Base-by-base conservation (phyloP, 64 coral and sea anemone genomes). In the Anthopleura sola region DNA sequence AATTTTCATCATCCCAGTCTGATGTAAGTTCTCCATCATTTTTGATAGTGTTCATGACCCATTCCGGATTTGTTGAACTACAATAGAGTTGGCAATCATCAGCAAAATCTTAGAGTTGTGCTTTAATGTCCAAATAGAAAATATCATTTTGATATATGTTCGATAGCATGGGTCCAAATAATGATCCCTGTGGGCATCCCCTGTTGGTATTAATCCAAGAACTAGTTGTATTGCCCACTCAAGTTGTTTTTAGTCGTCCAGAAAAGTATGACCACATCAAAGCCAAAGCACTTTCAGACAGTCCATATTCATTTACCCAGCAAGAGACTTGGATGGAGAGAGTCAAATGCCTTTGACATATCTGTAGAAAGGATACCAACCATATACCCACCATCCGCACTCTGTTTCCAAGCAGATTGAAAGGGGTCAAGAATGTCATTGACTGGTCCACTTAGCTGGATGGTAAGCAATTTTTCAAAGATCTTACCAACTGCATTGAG, bases 111-210 rank as follows among this genome's bases (percentile, higher is more conserved):
- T 69, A 86, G 33, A 91, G 75, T 66, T 91, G 48, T 19, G 29
- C 55, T 40, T 80, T 85, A 8, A 34, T 46, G 31, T 37, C 71
- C 29, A 38, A 21, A 80, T 90, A 90, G 49, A 64, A 85, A 29
- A 90, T n/a, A 64, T 85, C 88, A 80, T 90, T 90, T 60, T 90
- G 82, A 64, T 85, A 90, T 31, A 90, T 54, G 74, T 90, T 90
- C 82, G 13, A 90, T 51, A 90, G 26, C 89, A 90, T 18, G 5
- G 83, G 82, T 20, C 89, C 89, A 40, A 78, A 18, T 17, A 82
- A 84, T 32, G 88, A 90, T 32, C 82, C 88, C 51, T 90, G 64
- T 37, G 82, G 88, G 62, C 88, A 90, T 60, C 88, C 88, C 32
- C 82, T 66, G 23, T 84, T 39, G 24, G 55, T 75, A 49, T 36